Percentiles rank a stretch among this genome's conserved stretches.
Conservation (phyloP, 2,113 vertebrate genomes). For the Paralichthys olivaceus region DNA sequence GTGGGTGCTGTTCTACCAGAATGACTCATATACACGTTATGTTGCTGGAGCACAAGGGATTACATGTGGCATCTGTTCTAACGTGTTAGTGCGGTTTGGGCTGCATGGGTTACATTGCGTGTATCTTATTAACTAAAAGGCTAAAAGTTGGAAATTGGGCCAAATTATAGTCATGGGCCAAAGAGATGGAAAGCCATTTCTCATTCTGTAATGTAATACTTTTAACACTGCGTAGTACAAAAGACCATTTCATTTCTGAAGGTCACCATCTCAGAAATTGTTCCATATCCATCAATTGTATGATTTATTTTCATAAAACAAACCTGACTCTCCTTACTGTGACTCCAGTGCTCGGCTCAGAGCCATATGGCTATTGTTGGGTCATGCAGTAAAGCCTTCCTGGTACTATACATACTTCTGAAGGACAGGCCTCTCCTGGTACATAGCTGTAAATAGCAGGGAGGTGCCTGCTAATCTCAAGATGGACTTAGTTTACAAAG, state of each 20-base stretch:
- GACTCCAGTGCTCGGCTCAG: not conserved
- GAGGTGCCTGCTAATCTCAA: constrained; percentile 39
- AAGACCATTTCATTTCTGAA: too few relatives aligned
- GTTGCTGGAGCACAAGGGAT: not conserved
- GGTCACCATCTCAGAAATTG: too few relatives aligned
- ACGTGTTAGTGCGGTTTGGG: not conserved
- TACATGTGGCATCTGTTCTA: not conserved
- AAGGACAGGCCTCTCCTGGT: constrained; percentile 34
- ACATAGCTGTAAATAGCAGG: constrained; percentile 56
- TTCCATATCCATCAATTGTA: not conserved
- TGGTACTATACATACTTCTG: not conserved
- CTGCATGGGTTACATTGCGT: not conserved
- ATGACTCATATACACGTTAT: not conserved
- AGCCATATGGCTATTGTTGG: constrained; percentile 22
- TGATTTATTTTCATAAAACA: not conserved
- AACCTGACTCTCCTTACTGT: not conserved
- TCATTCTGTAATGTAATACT: too few relatives aligned
- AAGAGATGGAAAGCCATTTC: too few relatives aligned
- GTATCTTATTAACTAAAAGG: too few relatives aligned
- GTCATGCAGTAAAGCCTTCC: not conserved
- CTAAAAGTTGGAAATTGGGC: not conserved
- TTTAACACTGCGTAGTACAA: too few relatives aligned
- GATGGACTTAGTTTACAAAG: constrained; percentile 37
- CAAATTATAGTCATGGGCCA: not conserved
- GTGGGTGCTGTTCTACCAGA: constrained; percentile 45